Conservation (phyloP, 1,140 invertebrate species). For the Drusus annulatus region DNA sequence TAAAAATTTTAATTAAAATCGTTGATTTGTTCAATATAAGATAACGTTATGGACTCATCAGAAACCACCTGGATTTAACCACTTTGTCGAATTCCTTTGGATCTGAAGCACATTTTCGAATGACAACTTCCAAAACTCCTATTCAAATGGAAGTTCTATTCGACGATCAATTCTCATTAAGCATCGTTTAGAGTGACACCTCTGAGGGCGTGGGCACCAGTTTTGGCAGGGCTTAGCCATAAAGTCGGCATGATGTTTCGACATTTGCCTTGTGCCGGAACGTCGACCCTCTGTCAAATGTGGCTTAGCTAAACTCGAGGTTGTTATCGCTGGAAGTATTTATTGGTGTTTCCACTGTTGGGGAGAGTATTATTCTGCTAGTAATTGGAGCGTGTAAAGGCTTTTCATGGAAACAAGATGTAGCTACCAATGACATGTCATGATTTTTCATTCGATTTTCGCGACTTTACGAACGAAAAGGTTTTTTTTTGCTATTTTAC, state of each 20-base stretch:
- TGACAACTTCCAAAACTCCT: slow-evolving; percentile 18
- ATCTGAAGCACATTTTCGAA: background rate
- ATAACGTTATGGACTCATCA: too few species aligned
- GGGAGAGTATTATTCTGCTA: too few species aligned
- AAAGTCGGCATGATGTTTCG: slow-evolving; percentile 30
- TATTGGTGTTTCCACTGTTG: background rate
- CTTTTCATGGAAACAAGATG: background rate
- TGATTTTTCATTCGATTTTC: too few species aligned
- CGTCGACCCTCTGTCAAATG: slow-evolving; percentile 28
- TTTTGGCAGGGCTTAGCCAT: slow-evolving; percentile 3
- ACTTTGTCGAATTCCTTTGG: too few species aligned
- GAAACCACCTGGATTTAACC: too few species aligned
- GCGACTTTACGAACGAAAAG: too few species aligned
- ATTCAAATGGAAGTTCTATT: slow-evolving; percentile 23
- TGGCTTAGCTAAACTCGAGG: slow-evolving; percentile 8
- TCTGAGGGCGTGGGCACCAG: background rate
- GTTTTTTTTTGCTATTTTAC: too few species aligned
- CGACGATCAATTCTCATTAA: slow-evolving; percentile 37
- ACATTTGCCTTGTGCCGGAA: slow-evolving; percentile 20
- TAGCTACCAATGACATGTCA: background rate
- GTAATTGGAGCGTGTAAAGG: too few species aligned
- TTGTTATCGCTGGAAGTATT: background rate
- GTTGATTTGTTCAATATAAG: too few species aligned
- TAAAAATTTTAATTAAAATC: too few species aligned
- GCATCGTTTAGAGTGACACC: slow-evolving; percentile 30